Evolutionary conservation across 2,888 invertebrate genomes (phyloP), one percentile per base, ranked within the genome.

Genomic region (Megalurothrips usitatus): DNA sequence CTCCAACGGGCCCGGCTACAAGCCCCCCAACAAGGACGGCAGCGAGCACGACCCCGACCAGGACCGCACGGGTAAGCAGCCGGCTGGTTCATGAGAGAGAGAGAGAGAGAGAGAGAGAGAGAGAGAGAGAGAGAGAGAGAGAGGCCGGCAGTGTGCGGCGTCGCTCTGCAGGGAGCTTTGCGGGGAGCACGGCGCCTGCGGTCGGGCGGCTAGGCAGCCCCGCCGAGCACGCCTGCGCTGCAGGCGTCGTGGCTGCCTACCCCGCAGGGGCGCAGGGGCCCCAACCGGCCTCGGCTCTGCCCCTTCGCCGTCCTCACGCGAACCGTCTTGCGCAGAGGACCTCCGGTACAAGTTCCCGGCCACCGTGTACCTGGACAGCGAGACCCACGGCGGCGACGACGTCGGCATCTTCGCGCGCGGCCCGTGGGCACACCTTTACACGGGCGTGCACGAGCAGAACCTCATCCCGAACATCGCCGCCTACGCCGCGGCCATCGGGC

Each of bases 1-100:
- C 86, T 93, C 93, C 0, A 94, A 93, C 84, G 94, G 94, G 0
- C 93, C 93, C 0, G 92, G 92, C 0, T 92, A 90, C 84, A 88
- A 89, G 1, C 85, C 85, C 48, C 83, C 84, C 3, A 82, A 83
- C 14, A 26, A 0, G 28, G 23, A 48, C 23, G 68, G 75, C 47
- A 81, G 19, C 23, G 9, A 52, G 43, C 80, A 81, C 28, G 58
- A 81, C 49, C 28, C 80, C 23, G 19, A 12, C 11, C 34, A 81
- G 48, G 80, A 63, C 26, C 1, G 78, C 23, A 80, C 48, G 26
- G 48, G 81, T 81, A 80, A 17, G 52, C 17, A n/a, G 49, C 9
- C 49, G 49, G 10, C 49, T 12, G 10, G 12, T 49, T 9, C 49
- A 12, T 49, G 49, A 9, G 49, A 49, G 49, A 49, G 49, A 49